Evolutionary conservation across 2,888 invertebrate species (phyloP).

Genomic region (Calameuta idolon): DNA sequence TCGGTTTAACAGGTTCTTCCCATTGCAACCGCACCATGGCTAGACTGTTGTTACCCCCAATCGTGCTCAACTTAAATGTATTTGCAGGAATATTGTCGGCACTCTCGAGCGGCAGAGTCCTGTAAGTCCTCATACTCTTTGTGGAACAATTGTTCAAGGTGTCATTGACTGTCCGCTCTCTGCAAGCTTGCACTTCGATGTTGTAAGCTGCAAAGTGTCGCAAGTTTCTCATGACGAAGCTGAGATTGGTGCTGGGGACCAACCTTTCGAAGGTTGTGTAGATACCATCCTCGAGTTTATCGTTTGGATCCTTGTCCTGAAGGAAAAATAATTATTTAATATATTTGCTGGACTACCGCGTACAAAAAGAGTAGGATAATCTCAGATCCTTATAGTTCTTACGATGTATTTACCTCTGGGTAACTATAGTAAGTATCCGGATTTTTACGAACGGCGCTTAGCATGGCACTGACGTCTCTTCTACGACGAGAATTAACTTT

Average conservation of each 20-base stretch:
- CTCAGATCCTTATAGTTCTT: neutral
- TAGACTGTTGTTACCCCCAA: slow-evolving; percentile 60
- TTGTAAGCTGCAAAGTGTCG: slow-evolving; percentile 85
- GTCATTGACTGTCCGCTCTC: slow-evolving; percentile 70
- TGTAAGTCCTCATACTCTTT: slow-evolving; percentile 66
- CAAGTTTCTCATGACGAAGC: slow-evolving; percentile 72
- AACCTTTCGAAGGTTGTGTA: slow-evolving; percentile 41
- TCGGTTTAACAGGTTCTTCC: slow-evolving; percentile 85
- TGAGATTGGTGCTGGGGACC: slow-evolving; percentile 50
- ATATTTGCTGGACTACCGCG: slow-evolving; percentile 32
- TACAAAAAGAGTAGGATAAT: neutral
- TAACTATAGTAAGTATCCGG: slow-evolving; percentile 19
- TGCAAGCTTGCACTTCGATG: slow-evolving; percentile 82
- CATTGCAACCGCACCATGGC: slow-evolving; percentile 79
- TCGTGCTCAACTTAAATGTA: slow-evolving; percentile 44
- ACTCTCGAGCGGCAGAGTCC: slow-evolving; percentile 66
- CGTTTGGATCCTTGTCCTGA: slow-evolving; percentile 9
- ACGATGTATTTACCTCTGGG: slow-evolving; percentile 32
- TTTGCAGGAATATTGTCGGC: slow-evolving; percentile 60
- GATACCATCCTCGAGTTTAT: slow-evolving; percentile 41
- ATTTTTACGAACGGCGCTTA: neutral
- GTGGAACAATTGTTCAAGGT: slow-evolving; percentile 70
- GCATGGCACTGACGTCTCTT: slow-evolving; percentile 24
- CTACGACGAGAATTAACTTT: slow-evolving; percentile 51
- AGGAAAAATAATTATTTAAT: neutral